Percentiles rank a stretch among this genome's conserved stretches.
Conservation (phyloP, 2,888 invertebrate genomes). For the Limnephilus rhombicus region DNA sequence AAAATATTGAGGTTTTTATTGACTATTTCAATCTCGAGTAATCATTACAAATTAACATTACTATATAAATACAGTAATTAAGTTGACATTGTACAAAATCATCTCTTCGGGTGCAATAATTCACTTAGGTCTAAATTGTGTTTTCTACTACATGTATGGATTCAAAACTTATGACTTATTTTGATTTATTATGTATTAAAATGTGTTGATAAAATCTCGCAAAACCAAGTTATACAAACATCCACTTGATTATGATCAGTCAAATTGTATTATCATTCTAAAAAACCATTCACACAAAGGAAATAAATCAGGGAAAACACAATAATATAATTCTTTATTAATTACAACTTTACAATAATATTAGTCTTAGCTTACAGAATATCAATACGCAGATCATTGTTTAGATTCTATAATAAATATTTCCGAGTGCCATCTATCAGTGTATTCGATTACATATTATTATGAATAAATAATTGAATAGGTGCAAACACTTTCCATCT, state of each 20-base stretch:
- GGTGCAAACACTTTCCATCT: slow-evolving; percentile 80
- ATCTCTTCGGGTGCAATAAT: slow-evolving; percentile 66
- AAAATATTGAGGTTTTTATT: slow-evolving; percentile 65
- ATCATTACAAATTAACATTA: slow-evolving; percentile 62
- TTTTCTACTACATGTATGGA: slow-evolving; percentile 65
- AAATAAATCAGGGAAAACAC: slow-evolving; percentile 61
- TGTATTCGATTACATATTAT: slow-evolving; percentile 62
- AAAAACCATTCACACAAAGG: slow-evolving; percentile 62
- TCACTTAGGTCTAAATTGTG: slow-evolving; percentile 64
- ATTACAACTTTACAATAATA: slow-evolving; percentile 66
- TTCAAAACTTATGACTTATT: slow-evolving; percentile 64
- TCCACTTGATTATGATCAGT: slow-evolving; percentile 65
- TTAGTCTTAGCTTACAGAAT: slow-evolving; percentile 64
- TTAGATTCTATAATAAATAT: slow-evolving; percentile 66
- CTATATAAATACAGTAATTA: slow-evolving; percentile 61
- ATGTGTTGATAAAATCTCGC: slow-evolving; percentile 65
- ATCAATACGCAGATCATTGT: slow-evolving; percentile 65
- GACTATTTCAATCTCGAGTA: slow-evolving; percentile 65
- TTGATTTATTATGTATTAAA: slow-evolving; percentile 62
- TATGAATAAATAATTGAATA: slow-evolving; percentile 69
- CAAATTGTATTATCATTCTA: slow-evolving; percentile 64
- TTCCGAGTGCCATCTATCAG: slow-evolving; percentile 66
- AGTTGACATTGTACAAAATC: slow-evolving; percentile 67
- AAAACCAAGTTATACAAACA: slow-evolving; percentile 59
- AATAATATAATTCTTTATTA: slow-evolving; percentile 63